Evolutionary conservation across 2,888 invertebrate species (phyloP), one percentile per base, ranked within the genome.

Genomic region (Plusia festucae): DNA sequence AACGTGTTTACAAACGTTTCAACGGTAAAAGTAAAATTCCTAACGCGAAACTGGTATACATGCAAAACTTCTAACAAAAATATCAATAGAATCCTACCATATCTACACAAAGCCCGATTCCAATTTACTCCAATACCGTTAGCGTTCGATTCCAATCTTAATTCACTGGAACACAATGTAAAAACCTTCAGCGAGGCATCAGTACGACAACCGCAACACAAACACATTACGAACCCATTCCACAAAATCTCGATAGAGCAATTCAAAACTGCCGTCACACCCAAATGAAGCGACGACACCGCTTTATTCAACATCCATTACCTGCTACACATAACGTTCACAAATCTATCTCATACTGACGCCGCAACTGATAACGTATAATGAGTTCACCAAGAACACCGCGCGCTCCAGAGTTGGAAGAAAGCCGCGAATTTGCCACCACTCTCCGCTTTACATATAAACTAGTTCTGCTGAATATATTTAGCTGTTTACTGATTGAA

Each of bases 401-500:
- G 53, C 18, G 40, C 9, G 3, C 16, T 6, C 1, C n/a, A 11
- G 20, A 30, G 20, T 30, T 13, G 32, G 52, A 62, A 76, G 72
- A 65, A 73, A 73, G 60, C 73, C 73, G 73, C 72, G 65, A 73
- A 76, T 76, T 76, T 60, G 56, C 60, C 64, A 64, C 51, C 60
- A 27, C 24, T 46, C 30, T 34, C 34, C 76, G 72, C 57, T 73
- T 76, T 71, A 76, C 73, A 76, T 73, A 71, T 73, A 73, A 73
- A 73, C 73, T 73, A 66, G 71, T 62, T 76, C 62, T 56, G 22
- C 24, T 54, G 77, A 73, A 76, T 73, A 76, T 13, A 73, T 77
- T 65, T 57, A 68, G 53, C 73, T 77, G 78, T 62, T 73, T 65
- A 69, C 69, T 73, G 74, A 75, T 75, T 77, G 69, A 73, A 78